Percentiles rank a stretch among this genome's conserved stretches.
phyloP scores from a whole-genome alignment of 2,113 vertebrate genomes.

The Brachyhypopomus occidentalis region DNA sequence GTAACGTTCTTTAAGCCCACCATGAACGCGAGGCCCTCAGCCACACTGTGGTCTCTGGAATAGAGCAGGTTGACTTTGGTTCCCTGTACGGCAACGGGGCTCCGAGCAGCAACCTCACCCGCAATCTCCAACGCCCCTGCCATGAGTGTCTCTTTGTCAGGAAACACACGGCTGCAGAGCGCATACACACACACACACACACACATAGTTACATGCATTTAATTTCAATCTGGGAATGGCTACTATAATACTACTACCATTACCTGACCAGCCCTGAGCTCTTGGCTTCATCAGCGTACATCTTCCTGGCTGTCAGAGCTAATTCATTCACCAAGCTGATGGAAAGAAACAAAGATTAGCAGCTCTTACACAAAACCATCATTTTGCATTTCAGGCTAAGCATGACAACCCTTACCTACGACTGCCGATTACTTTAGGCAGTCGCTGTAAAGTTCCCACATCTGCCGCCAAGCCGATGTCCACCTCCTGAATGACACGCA shows the following conservation, averaged over 20 bases:
- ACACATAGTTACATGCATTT: not conserved
- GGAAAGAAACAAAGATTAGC: not conserved
- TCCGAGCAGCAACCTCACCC: slow-evolving; percentile 78
- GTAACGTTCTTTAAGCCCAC: slow-evolving; percentile 48
- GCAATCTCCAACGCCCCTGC: slow-evolving; percentile 79
- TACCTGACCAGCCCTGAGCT: slow-evolving; percentile 87
- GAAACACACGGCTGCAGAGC: slow-evolving; percentile 79
- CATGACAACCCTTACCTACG: slow-evolving; percentile 70
- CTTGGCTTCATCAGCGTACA: slow-evolving; percentile 86
- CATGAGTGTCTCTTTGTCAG: slow-evolving; percentile 79
- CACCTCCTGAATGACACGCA: slow-evolving; percentile 76
- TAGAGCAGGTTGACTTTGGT: slow-evolving; percentile 87
- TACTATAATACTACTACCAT: not conserved
- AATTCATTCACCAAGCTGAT: slow-evolving; percentile 86
- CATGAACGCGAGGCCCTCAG: slow-evolving; percentile 76
- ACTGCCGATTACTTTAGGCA: slow-evolving; percentile 84
- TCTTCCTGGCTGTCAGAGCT: slow-evolving; percentile 82
- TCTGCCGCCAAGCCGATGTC: slow-evolving; percentile 87
- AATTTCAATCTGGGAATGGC: too few relatives aligned
- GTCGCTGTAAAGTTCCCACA: slow-evolving; percentile 84
- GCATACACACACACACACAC: not conserved
- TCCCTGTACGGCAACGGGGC: slow-evolving; percentile 86
- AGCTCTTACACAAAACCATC: not conserved
- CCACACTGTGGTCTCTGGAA: slow-evolving; percentile 81
- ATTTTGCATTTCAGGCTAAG: not conserved